Evolutionary conservation across 2,797 vertebrate genomes (phyloP), one percentile per base, ranked within the genome.

Genomic region (Antrozous pallidus): DNA sequence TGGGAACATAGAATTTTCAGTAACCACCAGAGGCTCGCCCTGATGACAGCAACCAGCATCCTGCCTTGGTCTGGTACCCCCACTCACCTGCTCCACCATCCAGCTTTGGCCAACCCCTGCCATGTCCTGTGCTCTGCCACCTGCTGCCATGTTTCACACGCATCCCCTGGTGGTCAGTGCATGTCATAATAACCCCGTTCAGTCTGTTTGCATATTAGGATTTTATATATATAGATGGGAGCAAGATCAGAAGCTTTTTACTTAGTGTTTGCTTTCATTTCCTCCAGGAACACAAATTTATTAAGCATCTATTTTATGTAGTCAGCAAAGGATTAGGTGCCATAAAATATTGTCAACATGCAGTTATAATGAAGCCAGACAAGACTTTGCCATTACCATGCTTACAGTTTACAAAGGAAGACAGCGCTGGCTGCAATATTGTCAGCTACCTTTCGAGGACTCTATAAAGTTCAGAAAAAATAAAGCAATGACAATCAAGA

Each of bases 81-180:
- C 22, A 9, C 51, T 54, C 20, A 22, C 51, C 51, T 54, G 51
- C 22, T 54, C 20, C 51, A 54, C 22, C 8, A 24, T 54, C 51
- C 8, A 1, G 0, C 22, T 7, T 8, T 54, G 20, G 51, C 51
- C 0, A 8, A 54, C 22, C 7, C 8, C 51, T 2, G 8, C 51
- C 7, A 24, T 54, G 51, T 9, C 51, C 51, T 3, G 3, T 8
- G 20, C 51, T 54, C 51, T 54, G 51, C 20, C 51, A 54, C 51
- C 51, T 54, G 51, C 51, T 54, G 51, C 51, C 2, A 9, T 24
- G 22, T 54, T 54, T 22, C 2, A 8, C 22, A 8, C 1, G 20
- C 51, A 54, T 3, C 51, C 51, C 51, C 20, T 54, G 22, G 51
- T 24, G 8, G 7, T 54, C 8, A 54, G 51, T 8, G 8, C 51